Evolutionary conservation across 2,113 vertebrate genomes (phyloP).

Genomic region (Corythoichthys intestinalis): DNA sequence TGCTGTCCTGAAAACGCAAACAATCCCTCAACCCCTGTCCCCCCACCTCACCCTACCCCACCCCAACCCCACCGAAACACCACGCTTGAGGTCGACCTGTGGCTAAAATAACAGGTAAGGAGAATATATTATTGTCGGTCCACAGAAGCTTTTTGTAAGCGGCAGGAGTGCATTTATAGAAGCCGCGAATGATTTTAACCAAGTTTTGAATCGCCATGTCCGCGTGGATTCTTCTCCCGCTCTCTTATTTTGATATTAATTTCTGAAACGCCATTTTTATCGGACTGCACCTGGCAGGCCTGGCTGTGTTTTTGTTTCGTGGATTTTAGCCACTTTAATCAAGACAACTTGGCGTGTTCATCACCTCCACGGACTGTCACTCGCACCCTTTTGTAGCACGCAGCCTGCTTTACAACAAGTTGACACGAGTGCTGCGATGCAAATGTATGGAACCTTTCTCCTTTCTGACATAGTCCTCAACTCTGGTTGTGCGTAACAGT

Average conservation of each 20-base stretch:
- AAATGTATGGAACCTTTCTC: not conserved
- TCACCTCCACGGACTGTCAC: not conserved
- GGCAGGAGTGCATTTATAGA: not conserved
- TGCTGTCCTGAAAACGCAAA: not conserved
- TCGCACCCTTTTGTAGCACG: not conserved
- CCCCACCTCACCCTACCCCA: slow-evolving; percentile 50
- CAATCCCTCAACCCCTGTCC: not conserved
- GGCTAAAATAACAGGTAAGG: slow-evolving; percentile 83
- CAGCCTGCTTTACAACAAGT: not conserved
- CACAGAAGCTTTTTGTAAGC: slow-evolving; percentile 53
- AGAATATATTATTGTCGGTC: not conserved
- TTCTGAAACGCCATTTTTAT: not conserved
- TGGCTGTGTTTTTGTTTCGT: not conserved
- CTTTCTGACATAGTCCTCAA: not conserved
- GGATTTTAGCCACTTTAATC: not conserved
- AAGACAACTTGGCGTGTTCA: not conserved
- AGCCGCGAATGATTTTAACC: not conserved
- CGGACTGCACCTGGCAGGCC: not conserved
- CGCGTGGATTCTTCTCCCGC: slow-evolving; percentile 68
- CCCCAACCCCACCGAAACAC: slow-evolving; percentile 73
- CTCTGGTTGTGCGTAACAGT: not conserved
- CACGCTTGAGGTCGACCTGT: slow-evolving; percentile 71
- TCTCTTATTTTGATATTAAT: slow-evolving; percentile 52
- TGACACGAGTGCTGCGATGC: not conserved
- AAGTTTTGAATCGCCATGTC: not conserved